Base-by-base conservation (phyloP, 2,888 invertebrate genomes). In the Leucophora obtusa region DNA sequence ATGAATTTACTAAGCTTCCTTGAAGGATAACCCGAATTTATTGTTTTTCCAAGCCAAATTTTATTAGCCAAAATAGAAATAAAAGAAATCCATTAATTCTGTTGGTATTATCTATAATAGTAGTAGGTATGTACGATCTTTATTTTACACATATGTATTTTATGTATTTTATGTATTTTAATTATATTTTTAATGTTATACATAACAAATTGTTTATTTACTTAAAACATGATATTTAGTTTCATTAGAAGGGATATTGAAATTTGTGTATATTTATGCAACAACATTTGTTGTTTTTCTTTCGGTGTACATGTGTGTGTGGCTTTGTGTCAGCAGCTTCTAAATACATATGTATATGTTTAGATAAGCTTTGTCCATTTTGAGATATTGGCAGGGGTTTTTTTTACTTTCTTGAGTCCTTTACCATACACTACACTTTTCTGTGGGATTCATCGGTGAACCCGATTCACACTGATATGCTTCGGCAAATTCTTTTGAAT, bases 401-500 rank as follows among this genome's bases (percentile, higher is more conserved):
- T 66, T 60, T 51, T n/a, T 0, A 28, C 0, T 14, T 24, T 11
- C 2, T 63, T 21, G 14, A 7, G 14, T 28, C 43, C 17, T 82
- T 91, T 93, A 95, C 95, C 95, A 95, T 72, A 95, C 94, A 86
- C 93, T 94, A 90, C 96, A 96, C 89, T 96, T 96, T 83, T 94
- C 92, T 21, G 90, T 91, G 8, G 97, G 97, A 91, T 97, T 97
- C 96, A 97, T 96, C 7, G 93, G 93, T 47, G 94, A 93, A 28
- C 95, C 95, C 18, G 91, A 84, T 1, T 93, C 93, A 88, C 97
- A 97, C 68, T 92, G 91, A 90, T 93, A 97, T 71, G 96, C 96
- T 84, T 91, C 91, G 14, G 96, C 93, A 89, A 95, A 96, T 88
- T 97, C 96, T 84, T 92, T 91, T 10, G 96, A 96, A 90, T 97